Percentiles rank a stretch among this genome's conserved stretches.
These are phyloP conservation scores for Chunga burmeisteri DNA, from an alignment of 2,113 vertebrate genomes.

Conservation along the genomic window DNA sequence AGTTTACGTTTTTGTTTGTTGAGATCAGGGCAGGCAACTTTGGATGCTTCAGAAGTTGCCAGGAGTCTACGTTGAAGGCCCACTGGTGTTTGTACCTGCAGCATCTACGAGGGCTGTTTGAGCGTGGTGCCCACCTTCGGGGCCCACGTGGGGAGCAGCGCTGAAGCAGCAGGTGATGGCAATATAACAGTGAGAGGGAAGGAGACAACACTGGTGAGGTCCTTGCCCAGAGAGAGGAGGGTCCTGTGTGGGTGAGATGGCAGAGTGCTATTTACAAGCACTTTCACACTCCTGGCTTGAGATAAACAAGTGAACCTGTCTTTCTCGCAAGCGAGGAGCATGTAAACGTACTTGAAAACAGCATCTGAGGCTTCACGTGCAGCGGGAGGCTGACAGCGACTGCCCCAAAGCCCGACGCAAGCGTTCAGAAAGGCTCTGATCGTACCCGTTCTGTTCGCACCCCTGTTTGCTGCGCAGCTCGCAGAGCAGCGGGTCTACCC, in stretches of 20 bases:
- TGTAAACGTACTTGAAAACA: not conserved
- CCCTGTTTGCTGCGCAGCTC: not conserved
- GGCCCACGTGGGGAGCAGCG: not conserved
- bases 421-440: accelerated
- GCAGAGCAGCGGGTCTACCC: not conserved
- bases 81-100: not conserved
- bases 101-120: not conserved
- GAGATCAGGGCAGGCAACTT: not conserved
- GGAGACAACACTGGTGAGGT: not conserved
- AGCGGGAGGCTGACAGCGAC: not conserved
- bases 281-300: not conserved
- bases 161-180: not conserved
- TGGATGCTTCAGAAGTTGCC: not conserved
- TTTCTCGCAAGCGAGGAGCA: not conserved
- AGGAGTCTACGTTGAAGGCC: not conserved
- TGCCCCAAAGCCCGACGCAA: not conserved
- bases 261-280: not conserved
- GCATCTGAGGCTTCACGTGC: not conserved
- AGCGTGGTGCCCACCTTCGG: not conserved
- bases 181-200: not conserved
- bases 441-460: not conserved
- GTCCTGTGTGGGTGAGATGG: not conserved
- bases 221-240: not conserved
- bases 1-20: not conserved
- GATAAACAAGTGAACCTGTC: slow-evolving; percentile 9